phyloP scores from a whole-genome alignment of 2,888 invertebrate species.

The Torymus aiolomorphi region DNA sequence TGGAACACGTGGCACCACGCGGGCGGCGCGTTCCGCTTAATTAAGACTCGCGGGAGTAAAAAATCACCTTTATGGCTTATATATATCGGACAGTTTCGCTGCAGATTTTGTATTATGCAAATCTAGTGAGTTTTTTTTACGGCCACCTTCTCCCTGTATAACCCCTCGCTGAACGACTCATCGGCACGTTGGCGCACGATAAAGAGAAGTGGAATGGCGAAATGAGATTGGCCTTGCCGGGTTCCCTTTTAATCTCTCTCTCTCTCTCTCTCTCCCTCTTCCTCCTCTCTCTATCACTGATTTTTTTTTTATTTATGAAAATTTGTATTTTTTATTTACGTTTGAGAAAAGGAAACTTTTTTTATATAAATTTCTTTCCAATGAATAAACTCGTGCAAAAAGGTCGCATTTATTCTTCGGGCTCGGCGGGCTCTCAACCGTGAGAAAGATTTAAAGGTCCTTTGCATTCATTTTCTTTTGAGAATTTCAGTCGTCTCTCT shows the following conservation, averaged over 20 bases:
- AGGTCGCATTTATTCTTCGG: too few species aligned
- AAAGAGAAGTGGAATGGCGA: constrained; percentile 12
- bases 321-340: too few species aligned
- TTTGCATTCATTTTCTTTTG: constrained; percentile 9
- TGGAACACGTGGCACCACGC: neutral
- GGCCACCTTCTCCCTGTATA: neutral
- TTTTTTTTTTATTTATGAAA: too few species aligned
- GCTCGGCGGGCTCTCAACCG: too few species aligned
- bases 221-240: too few species aligned
- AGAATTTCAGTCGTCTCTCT: neutral
- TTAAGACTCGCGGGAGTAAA: constrained; percentile 40
- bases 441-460: neutral
- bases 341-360: too few species aligned
- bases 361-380: too few species aligned
- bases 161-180: neutral
- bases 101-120: constrained; percentile 47
- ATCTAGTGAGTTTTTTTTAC: constrained; percentile 28
- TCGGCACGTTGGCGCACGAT: constrained; percentile 8
- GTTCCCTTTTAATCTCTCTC: too few species aligned
- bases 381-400: too few species aligned
- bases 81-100: constrained; percentile 27
- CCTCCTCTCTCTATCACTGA: too few species aligned
- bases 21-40: constrained; percentile 22
- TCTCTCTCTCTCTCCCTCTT: too few species aligned
- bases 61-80: constrained; percentile 40